Conservation (phyloP, 2,113 vertebrate genomes). For the Cyprinodon tularosa region DNA sequence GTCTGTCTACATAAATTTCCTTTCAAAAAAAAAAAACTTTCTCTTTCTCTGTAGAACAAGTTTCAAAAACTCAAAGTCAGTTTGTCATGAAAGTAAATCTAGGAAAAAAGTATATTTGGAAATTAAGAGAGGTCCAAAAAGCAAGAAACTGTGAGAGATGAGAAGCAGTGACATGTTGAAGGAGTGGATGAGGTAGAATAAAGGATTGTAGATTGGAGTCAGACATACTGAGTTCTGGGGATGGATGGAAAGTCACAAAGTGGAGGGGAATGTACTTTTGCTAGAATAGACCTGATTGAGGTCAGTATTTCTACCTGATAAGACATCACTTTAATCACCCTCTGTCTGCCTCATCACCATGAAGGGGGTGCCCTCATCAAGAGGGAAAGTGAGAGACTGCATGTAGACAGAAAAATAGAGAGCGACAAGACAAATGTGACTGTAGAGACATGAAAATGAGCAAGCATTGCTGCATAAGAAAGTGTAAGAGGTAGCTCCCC, state of each 20-base stretch:
- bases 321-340: constrained; percentile 77
- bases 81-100: too few species aligned
- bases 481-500: background rate
- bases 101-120: constrained; percentile 46
- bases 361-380: constrained; percentile 72
- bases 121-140: constrained; percentile 43
- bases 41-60: too few species aligned
- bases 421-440: constrained; percentile 12
- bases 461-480: constrained; percentile 19
- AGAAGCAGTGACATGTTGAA: constrained; percentile 59
- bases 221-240: constrained; percentile 52
- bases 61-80: too few species aligned
- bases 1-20: too few species aligned
- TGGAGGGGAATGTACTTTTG: constrained; percentile 51
- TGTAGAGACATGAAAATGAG: constrained; percentile 19
- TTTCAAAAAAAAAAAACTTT: too few species aligned
- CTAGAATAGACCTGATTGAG: constrained; percentile 74
- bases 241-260: constrained; percentile 43
- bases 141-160: constrained; percentile 52
- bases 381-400: constrained; percentile 36
- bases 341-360: constrained; percentile 68
- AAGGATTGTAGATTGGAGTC: constrained; percentile 57
- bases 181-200: constrained; percentile 64
- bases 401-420: constrained; percentile 18
- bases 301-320: constrained; percentile 76